Evolutionary conservation across 2,888 invertebrate species (phyloP).

Genomic region (Orthonevra nobilis): DNA sequence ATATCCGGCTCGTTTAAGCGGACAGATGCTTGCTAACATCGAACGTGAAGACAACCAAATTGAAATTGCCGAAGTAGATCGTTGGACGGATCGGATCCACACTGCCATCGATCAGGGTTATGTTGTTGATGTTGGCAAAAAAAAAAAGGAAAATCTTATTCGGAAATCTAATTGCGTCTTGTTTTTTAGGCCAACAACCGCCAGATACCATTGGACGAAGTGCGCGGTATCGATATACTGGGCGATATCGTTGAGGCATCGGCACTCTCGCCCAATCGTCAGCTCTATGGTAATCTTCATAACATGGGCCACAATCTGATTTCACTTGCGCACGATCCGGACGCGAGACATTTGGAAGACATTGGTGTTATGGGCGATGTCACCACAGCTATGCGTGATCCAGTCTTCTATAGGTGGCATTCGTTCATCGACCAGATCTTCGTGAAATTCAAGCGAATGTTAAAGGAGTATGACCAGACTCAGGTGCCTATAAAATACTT

Average conservation of each 20-base stretch:
- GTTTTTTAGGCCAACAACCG: constrained; percentile 73
- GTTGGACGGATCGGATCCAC: constrained; percentile 88
- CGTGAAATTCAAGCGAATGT: constrained; percentile 84
- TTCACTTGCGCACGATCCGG: constrained; percentile 90
- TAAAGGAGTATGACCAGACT: constrained; percentile 82
- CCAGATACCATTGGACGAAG: constrained; percentile 76
- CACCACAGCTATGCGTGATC: constrained; percentile 92
- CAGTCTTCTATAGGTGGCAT: constrained; percentile 93
- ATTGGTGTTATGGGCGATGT: constrained; percentile 90
- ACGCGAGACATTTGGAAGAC: constrained; percentile 85
- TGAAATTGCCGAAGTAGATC: constrained; percentile 83
- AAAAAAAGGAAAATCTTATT: too few relatives aligned
- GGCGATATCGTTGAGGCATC: constrained; percentile 90
- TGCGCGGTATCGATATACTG: constrained; percentile 88
- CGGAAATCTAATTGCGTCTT: too few relatives aligned
- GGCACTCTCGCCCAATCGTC: constrained; percentile 84
- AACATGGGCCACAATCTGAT: constrained; percentile 91
- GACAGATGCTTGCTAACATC: constrained; percentile 83
- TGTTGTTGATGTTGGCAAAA: constrained; percentile 83
- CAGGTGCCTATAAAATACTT: too few relatives aligned
- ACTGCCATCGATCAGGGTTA: constrained; percentile 87
- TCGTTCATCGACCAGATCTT: constrained; percentile 88
- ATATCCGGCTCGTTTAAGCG: constrained; percentile 86
- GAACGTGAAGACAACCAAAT: constrained; percentile 84
- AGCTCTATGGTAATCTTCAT: constrained; percentile 89